A percentile compares a stretch with the other conserved stretches of the same genome.
Conservation (phyloP, 2,797 vertebrate genomes). For the Sorex maritimensis region DNA sequence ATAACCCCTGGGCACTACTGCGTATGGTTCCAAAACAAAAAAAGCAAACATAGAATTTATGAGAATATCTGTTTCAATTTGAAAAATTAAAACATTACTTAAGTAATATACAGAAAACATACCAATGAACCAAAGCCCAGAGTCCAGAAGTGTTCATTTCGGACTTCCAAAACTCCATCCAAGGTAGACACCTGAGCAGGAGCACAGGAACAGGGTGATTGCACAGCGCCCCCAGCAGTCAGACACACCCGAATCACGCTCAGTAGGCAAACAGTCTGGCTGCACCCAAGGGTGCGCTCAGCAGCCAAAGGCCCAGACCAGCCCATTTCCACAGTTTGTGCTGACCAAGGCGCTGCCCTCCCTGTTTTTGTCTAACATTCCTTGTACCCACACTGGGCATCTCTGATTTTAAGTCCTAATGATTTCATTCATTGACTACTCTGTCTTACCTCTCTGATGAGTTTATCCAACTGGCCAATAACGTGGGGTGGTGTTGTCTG, state of each 20-base stretch:
- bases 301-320: neutral
- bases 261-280: no score
- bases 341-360: neutral
- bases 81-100: slow-evolving; percentile 34
- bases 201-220: slow-evolving; percentile 51
- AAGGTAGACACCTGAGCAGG: slow-evolving; percentile 96
- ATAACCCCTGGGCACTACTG: no score
- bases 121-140: slow-evolving; percentile 98
- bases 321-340: neutral
- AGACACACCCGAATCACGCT: neutral
- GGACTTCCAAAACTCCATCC: slow-evolving; percentile 98
- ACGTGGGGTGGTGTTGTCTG: slow-evolving; percentile 98
- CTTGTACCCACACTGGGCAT: slow-evolving; percentile 31
- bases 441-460: slow-evolving; percentile 96
- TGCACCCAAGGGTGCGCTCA: neutral
- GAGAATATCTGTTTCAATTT: neutral
- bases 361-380: neutral
- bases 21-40: no score
- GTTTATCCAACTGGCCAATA: slow-evolving; percentile 98
- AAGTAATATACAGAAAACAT: slow-evolving; percentile 83
- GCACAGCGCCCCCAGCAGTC: neutral
- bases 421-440: slow-evolving; percentile 65
- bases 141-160: slow-evolving; percentile 99
- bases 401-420: slow-evolving; percentile 48
- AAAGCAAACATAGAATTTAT: no score